Evolutionary conservation across 1,140 invertebrate genomes (phyloP), one percentile per base, ranked within the genome.

Genomic region (Dinothrombium tinctorium): DNA sequence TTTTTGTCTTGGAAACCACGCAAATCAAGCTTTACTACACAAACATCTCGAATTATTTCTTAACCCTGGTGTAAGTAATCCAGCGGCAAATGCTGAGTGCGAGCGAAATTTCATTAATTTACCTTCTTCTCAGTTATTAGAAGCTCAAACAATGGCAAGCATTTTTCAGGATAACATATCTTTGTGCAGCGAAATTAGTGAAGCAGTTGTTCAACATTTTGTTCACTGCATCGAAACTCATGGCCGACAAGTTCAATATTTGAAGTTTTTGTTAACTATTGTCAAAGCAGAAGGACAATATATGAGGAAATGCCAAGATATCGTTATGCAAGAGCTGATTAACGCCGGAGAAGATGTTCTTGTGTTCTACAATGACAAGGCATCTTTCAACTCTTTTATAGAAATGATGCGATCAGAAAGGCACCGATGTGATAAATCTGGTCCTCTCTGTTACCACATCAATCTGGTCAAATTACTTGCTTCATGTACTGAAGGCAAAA

Each of bases 321-420:
- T 95, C 67, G 87, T 98, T 24, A 96, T 98, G 79, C 83, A 92
- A 56, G 92, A 98, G 69, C 65, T 95, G 53, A 79, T 92, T 28
- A 90, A 87, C 67, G 74, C 82, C 9, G 84, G 84, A 14, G 90
- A 98, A 60, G 90, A 98, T 58, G 89, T 95, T 4, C 60, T 95
- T 58, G n/a, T n/a, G n/a, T n/a, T n/a, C n/a, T n/a, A n/a, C n/a
- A n/a, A n/a, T n/a, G 89, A 98, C 56, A 76, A 82, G 56, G 67
- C 74, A 1, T 87, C 82, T 0, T 95, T 94, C 60, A 75, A 80
- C 57, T 70, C 73, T 48, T 81, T 94, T 54, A 70, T 87, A 17
- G 71, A 81, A 47, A 84, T 92, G 80, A 94, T 95, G 86, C 65
- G 72, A 42, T 73, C 71, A 3, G 77, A 82, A 56, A 65, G 72